Percentiles rank a stretch among this genome's conserved stretches.
These are phyloP conservation scores for Mythimna impura DNA, from an alignment of 2,888 invertebrate genomes.

Conservation along the genomic window DNA sequence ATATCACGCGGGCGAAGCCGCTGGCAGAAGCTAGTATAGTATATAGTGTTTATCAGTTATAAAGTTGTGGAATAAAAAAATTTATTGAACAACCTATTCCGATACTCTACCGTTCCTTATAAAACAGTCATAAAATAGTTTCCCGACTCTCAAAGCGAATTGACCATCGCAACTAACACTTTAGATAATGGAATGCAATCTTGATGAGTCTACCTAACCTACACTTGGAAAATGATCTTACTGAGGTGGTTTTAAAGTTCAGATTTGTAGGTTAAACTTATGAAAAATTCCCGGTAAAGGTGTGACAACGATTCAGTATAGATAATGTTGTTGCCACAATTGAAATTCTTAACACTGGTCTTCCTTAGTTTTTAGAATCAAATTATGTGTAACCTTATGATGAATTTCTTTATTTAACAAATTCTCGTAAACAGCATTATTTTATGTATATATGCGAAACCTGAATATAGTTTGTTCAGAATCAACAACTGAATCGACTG, in stretches of 20 bases:
- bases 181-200: constrained; percentile 49
- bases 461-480: too few relatives aligned
- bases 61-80: not conserved
- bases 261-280: not conserved
- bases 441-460: too few relatives aligned
- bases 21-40: too few relatives aligned
- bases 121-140: constrained; percentile 56
- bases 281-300: not conserved
- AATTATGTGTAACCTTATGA: too few relatives aligned
- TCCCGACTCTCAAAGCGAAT: constrained; percentile 26
- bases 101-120: constrained; percentile 21
- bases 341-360: too few relatives aligned
- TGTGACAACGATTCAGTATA: not conserved
- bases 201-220: constrained; percentile 7
- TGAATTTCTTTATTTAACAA: too few relatives aligned
- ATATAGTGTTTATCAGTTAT: too few relatives aligned
- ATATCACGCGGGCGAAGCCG: too few relatives aligned
- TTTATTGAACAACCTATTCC: constrained; percentile 10
- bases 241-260: not conserved
- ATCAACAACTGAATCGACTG: too few relatives aligned
- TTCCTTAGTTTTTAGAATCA: too few relatives aligned
- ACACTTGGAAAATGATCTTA: not conserved
- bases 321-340: not conserved
- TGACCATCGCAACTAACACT: constrained; percentile 30
- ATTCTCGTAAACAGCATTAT: too few relatives aligned